Percentiles rank a stretch among this genome's conserved stretches.
These are phyloP conservation scores for Palythoa grandis DNA, from an alignment of 92 coral and sea anemone genomes.

Conservation along the genomic window DNA sequence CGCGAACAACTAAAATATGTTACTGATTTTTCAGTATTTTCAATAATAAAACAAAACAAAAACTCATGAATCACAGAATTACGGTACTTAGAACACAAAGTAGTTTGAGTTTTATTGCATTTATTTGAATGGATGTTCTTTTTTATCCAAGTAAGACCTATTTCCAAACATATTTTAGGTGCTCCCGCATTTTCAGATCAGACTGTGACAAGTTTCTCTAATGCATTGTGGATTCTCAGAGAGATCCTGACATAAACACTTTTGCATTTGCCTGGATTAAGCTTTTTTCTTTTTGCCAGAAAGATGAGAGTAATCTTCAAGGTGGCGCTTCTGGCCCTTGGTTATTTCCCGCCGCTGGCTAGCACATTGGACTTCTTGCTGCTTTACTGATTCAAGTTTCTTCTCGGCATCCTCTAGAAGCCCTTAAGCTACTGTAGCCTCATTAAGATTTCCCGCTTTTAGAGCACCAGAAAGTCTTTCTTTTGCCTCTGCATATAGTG, in stretches of 20 bases:
- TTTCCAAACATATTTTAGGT: not conserved
- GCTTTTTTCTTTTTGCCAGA: conserved; percentile 33
- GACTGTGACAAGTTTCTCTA: not conserved
- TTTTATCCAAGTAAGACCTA: conserved; percentile 2
- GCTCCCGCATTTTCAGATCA: not conserved
- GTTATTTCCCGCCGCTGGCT: conserved; percentile 11
- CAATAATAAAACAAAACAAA: conserved; percentile 15
- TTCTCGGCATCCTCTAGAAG: conserved; percentile 11
- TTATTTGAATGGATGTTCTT: not conserved
- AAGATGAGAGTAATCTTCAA: conserved; percentile 13
- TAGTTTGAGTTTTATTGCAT: not conserved
- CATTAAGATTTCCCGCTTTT: conserved; percentile 15
- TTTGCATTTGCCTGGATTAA: not conserved
- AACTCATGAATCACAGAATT: not conserved
- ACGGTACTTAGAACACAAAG: not conserved
- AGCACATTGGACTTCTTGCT: conserved; percentile 4
- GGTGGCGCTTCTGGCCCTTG: not conserved
- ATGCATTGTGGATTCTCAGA: not conserved
- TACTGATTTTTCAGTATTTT: conserved; percentile 24
- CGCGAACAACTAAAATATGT: conserved; percentile 3
- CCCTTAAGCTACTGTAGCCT: conserved; percentile 14
- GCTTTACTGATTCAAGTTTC: not conserved
- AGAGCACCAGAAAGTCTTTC: conserved; percentile 9
- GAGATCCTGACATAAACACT: not conserved
- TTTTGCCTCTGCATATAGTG: conserved; percentile 2